Base-by-base conservation (phyloP, 2,797 vertebrate genomes). In the Stomatorhinus walkeri region DNA sequence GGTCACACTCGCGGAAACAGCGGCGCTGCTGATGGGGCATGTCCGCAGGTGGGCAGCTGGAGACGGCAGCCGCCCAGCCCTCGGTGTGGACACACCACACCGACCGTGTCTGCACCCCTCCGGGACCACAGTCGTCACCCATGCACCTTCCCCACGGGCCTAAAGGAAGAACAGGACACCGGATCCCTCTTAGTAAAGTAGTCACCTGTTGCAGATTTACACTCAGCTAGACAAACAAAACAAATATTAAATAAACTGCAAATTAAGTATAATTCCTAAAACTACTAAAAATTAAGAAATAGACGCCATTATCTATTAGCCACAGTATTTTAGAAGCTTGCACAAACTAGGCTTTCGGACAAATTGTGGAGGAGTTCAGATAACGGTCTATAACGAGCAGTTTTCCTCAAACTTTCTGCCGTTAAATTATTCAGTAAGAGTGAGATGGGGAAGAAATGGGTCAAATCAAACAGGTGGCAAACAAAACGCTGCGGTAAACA, bases 1-100 rank as follows among this genome's bases (percentile, higher is more conserved):
- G 96, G 90, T 97, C 95, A 14, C 97, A 97, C 89, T 96, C 95
- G 46, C 95, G 95, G 90, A 97, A 96, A 91, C 97, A 97, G 81
- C 91, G 93, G 87, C 94, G 93, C 89, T 96, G 96, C 91, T 90
- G 94, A 9, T 94, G 93, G 0, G 97, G 97, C 1, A 93, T 95
- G 83, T 93, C 93, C 61, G 85, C 92, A 54, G 94, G 94, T 52
- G 95, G 91, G 36, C 97, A 97, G 91, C 95, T 96, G 0, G 95
- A 94, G 88, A 94, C 93, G 90, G 94, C 96, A 0, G 96, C 95
- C 0, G 95, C 96, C 97, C 97, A 97, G 84, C 96, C 96, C 90
- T 97, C 96, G 0, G 91, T 56, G 89, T 97, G 96, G 81, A 95
- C 93, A 88, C 97, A 97, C 97, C 96, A 96, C 46, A 97, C 91